Evolutionary conservation across 1,140 invertebrate species (phyloP).

Genomic region (Aphelinus certus): DNA sequence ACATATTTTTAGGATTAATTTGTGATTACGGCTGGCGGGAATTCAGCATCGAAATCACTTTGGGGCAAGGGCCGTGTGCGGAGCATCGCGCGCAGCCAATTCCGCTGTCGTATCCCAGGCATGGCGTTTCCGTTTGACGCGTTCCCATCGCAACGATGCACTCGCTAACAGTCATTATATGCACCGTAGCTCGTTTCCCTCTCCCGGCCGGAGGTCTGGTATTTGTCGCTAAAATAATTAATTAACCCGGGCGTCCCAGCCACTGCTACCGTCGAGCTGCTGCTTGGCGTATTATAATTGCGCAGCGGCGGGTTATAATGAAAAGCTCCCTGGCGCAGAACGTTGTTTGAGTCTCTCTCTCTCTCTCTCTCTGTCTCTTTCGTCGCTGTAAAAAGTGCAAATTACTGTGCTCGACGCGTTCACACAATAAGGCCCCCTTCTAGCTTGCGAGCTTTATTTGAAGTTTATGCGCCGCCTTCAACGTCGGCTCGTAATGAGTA

Average conservation of each 20-base stretch:
- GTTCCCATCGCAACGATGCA: too few species aligned
- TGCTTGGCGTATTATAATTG: constrained; percentile 31
- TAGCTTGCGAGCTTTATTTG: constrained; percentile 1
- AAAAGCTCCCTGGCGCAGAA: constrained; percentile 1
- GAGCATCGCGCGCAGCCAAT: too few species aligned
- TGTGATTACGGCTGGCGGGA: too few species aligned
- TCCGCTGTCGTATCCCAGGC: too few species aligned
- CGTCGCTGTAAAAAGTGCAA: constrained; percentile 18
- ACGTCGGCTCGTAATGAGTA: constrained; percentile 2
- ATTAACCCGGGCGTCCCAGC: constrained; percentile 5
- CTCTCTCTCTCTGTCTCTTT: neutral
- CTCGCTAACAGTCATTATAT: too few species aligned
- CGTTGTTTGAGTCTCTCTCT: neutral
- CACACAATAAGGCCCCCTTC: neutral
- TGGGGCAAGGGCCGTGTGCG: too few species aligned
- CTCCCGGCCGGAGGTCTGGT: neutral
- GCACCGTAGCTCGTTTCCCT: too few species aligned
- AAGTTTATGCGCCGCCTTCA: constrained; percentile 7
- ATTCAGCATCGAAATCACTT: too few species aligned
- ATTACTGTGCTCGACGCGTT: constrained; percentile 6
- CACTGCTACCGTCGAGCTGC: neutral
- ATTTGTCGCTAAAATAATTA: constrained; percentile 38
- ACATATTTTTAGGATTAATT: too few species aligned
- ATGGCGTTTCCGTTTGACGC: too few species aligned
- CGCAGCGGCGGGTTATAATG: constrained; percentile 19